Evolutionary conservation across 2,888 invertebrate genomes (phyloP).

Genomic region (Ectobius pallidus): DNA sequence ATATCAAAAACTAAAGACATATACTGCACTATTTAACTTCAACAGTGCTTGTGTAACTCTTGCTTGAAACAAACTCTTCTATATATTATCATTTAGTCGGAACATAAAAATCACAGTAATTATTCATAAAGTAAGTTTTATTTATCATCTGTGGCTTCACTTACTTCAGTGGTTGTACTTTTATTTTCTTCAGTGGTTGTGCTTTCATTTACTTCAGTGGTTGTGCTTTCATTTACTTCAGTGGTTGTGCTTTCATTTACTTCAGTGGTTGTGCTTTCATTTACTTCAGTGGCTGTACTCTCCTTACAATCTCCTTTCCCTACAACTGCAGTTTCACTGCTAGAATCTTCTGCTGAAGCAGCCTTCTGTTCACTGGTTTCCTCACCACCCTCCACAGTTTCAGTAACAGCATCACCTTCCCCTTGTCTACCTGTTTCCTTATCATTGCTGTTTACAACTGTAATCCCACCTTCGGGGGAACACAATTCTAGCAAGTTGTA

Average conservation of each 20-base stretch:
- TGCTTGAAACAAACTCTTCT: too few species aligned
- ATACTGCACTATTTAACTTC: too few species aligned
- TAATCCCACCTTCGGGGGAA: conserved; percentile 42
- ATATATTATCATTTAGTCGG: too few species aligned
- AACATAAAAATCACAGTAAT: too few species aligned
- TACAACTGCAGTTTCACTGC: not conserved
- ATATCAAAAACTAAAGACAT: too few species aligned
- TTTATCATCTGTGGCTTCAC: too few species aligned
- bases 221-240: too few species aligned
- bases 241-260: not conserved
- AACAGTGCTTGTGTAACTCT: too few species aligned
- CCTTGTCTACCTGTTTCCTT: not conserved
- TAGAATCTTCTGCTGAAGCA: not conserved
- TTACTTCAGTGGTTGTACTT: too few species aligned
- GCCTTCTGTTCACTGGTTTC: not conserved
- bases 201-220: too few species aligned
- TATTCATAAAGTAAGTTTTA: too few species aligned
- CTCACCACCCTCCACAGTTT: not conserved
- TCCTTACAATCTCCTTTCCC: not conserved
- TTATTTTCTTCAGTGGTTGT: too few species aligned
- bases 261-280: not conserved
- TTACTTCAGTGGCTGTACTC: not conserved
- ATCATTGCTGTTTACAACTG: not conserved
- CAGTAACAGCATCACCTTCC: not conserved
- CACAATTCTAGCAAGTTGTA: conserved; percentile 78